Evolutionary conservation across 1,140 invertebrate species (phyloP), one percentile per base, ranked within the genome.

Genomic region (Trachelipus rathkii): DNA sequence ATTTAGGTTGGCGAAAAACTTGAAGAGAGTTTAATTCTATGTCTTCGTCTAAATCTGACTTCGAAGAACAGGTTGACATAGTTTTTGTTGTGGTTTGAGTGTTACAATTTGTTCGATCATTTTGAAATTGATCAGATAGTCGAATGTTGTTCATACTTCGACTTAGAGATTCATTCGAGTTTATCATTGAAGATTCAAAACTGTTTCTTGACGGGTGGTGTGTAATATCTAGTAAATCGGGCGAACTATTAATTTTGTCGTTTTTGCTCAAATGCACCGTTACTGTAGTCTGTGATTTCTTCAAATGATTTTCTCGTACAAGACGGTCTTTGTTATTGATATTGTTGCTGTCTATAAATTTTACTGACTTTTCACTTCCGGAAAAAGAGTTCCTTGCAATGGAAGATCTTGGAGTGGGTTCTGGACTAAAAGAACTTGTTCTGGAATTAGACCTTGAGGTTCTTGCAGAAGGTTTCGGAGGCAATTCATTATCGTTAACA

Each of bases 1-100:
- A 60, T 19, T 60, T 60, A 15, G 50, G 50, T 60, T 60, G 50
- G 19, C 50, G 50, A 60, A 60, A 60, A 15, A 60, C 50, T 60
- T 60, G 50, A 4, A 60, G 50, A 19, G 50, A 60, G 19, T 60
- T 60, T 60, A 60, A 19, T 60, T 60, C 11, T 19, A 60, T 15
- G 19, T 60, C 19, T 15, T 60, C 19, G 50, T 60, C 19, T 60
- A 19, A 60, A 4, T 60, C 50, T 19, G 33, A 33, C 33, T 33
- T 33, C 33, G 33, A 33, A 1, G 33, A 33, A 6, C 33, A 33
- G 33, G 33, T 33, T 3, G 33, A 33, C 33, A 33, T 33, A 15
- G 50, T 60, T 19, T 60, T 60, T 15, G 19, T 60, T 4, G 19
- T 15, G 8, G 19, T 60, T 60, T 60, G 19, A 1, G 2, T 13